A percentile compares a stretch with the other conserved stretches of the same genome.
Conservation (phyloP, 2,113 vertebrate genomes). For the Tragelaphus imberbis region DNA sequence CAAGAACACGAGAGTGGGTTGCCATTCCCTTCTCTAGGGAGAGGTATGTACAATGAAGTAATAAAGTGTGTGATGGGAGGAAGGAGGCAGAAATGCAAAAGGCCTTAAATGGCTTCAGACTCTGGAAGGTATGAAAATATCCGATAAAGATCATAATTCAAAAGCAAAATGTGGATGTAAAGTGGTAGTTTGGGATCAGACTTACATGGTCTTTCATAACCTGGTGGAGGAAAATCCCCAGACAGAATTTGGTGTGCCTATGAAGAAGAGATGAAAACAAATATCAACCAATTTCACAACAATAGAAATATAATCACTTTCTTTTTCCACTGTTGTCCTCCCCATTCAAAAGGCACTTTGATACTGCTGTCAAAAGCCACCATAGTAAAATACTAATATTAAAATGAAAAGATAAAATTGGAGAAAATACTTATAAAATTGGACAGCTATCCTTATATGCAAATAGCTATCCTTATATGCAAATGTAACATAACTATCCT, state of each 20-base stretch:
- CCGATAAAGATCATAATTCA: not conserved
- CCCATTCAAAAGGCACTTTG: not conserved
- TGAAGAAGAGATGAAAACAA: not conserved
- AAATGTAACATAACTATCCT: not conserved
- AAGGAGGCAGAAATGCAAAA: not conserved
- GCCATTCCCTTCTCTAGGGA: not conserved
- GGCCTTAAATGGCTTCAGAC: not conserved
- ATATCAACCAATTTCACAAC: not conserved
- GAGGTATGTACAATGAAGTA: not conserved
- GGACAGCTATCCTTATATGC: not conserved
- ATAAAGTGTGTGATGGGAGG: not conserved
- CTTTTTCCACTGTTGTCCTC: not conserved
- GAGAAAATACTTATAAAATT: not conserved
- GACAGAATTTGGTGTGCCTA: conserved; percentile 52
- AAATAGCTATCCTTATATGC: not conserved
- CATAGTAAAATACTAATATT: not conserved
- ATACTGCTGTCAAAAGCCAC: not conserved
- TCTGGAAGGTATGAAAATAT: not conserved
- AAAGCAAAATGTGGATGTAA: not conserved
- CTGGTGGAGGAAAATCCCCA: not conserved
- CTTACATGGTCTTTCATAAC: not conserved
- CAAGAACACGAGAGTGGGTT: not conserved
- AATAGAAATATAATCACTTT: not conserved
- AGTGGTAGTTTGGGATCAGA: not conserved
- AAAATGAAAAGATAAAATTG: conserved; percentile 1